Conservation (phyloP, 2,888 invertebrate species). For the Sphaerophoria rueppellii region DNA sequence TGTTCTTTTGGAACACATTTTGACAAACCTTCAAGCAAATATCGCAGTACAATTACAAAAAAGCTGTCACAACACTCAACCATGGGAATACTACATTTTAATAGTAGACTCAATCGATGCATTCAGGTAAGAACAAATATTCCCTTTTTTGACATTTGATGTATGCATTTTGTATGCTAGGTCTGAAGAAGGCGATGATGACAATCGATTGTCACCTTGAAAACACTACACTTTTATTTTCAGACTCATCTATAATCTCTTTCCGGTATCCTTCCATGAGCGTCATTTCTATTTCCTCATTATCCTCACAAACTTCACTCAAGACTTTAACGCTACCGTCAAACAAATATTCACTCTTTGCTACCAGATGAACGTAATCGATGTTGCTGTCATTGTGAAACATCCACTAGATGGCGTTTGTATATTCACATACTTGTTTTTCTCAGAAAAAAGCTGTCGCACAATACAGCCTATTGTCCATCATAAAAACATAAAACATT, state of each 20-base stretch:
- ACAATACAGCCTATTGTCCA: slow-evolving; percentile 67
- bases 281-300: slow-evolving; percentile 77
- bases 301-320: slow-evolving; percentile 72
- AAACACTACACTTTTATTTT: neutral
- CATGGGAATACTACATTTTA: slow-evolving; percentile 76
- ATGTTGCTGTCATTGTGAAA: slow-evolving; percentile 76
- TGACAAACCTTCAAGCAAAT: slow-evolving; percentile 62
- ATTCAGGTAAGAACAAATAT: slow-evolving; percentile 74
- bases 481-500: slow-evolving; percentile 63
- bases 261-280: slow-evolving; percentile 74
- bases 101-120: slow-evolving; percentile 75
- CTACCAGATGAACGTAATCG: slow-evolving; percentile 75
- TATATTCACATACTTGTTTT: slow-evolving; percentile 73
- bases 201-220: too few species aligned
- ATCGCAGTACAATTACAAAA: slow-evolving; percentile 75
- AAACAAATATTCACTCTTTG: slow-evolving; percentile 75
- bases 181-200: too few species aligned
- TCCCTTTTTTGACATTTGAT: too few species aligned
- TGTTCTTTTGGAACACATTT: slow-evolving; percentile 73
- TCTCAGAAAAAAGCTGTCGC: slow-evolving; percentile 56
- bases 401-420: slow-evolving; percentile 53
- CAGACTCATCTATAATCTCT: slow-evolving; percentile 73
- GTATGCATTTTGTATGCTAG: too few species aligned
- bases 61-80: slow-evolving; percentile 60
- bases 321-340: slow-evolving; percentile 38